Base-by-base conservation (phyloP, 2,888 invertebrate genomes). In the Miltochrista miniata region DNA sequence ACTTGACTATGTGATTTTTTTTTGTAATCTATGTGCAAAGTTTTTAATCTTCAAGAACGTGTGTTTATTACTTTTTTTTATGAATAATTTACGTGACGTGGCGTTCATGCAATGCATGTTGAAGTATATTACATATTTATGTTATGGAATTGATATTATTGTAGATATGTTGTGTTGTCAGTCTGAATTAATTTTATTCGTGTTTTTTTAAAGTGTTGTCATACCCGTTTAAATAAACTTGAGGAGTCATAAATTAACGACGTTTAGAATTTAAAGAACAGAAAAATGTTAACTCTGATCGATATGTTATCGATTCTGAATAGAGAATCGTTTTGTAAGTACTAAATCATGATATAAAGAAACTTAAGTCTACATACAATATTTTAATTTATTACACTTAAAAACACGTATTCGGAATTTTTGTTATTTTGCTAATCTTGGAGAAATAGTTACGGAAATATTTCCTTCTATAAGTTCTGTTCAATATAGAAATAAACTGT, bases 41-140 rank as follows among this genome's bases (percentile, higher is more conserved):
- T 60, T 24, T 50, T 46, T n/a, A n/a, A 47, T 40, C 31, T 50
- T 48, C 14, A 54, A 60, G 53, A 53, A 55, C 43, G 60, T 64
- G 58, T 66, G 56, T 60, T 59, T 62, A 53, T 58, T 64, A 60
- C n/a, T n/a, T 68, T 63, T 73, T 69, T 65, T 61, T 65, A 62
- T 59, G 41, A 59, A 57, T 62, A 64, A 53, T 41, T 52, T 64
- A 59, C 51, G 50, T 56, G 18, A 59, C 51, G 50, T 56, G n/a
- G n/a, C 44, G 12, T 46, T 18, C 49, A 53, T 51, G 51, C 47
- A 49, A 45, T 42, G 33, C n/a, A 51, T 54, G 52, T 52, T 29
- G 45, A 63, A 56, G 18, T 24, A 24, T 24, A 24, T n/a, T 24
- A 24, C 18, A 24, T 24, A 61, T 62, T 56, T 38, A 62, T 46